phyloP scores from a whole-genome alignment of 2,797 vertebrate genomes.

The Muscicapa striata region DNA sequence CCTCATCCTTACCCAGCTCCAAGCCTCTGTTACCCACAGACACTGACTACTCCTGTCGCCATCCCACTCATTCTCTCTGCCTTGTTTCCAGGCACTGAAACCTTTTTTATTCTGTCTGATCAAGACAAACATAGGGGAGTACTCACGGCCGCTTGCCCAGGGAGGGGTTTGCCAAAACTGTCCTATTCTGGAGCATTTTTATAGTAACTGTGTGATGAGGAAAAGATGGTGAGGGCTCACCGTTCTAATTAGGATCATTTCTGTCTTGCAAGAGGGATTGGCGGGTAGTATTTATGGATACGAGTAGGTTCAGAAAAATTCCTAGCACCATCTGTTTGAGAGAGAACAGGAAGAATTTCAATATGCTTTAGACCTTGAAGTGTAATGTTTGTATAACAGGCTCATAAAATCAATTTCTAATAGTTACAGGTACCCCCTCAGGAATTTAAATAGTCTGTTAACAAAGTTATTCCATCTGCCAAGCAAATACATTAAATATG shows the following conservation, averaged over 20 bases:
- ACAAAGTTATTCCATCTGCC: constrained; percentile 76
- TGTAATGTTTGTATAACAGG: constrained; percentile 74
- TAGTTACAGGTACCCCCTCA: constrained; percentile 78
- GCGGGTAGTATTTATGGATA: constrained; percentile 78
- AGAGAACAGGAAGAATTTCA: constrained; percentile 80
- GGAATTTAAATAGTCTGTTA: constrained; percentile 77
- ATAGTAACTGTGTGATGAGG: constrained; percentile 50
- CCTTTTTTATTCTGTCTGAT: background rate
- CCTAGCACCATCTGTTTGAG: constrained; percentile 80
- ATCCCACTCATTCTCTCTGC: background rate
- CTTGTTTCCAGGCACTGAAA: background rate
- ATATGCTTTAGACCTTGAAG: constrained; percentile 76
- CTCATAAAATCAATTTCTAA: constrained; percentile 80
- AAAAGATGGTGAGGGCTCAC: constrained; percentile 58
- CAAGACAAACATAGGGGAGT: constrained; percentile 26
- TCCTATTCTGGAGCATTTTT: constrained; percentile 39
- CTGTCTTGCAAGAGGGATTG: constrained; percentile 69
- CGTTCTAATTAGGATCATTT: constrained; percentile 70
- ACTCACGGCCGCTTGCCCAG: background rate
- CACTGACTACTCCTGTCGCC: background rate
- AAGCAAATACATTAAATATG: constrained; percentile 61
- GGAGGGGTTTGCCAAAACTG: constrained; percentile 39
- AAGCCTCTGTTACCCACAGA: background rate
- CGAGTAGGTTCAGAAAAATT: constrained; percentile 75
- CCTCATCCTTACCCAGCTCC: background rate